Evolutionary conservation across 2,797 vertebrate species (phyloP).

Genomic region (Helicolenus hilgendorfi): DNA sequence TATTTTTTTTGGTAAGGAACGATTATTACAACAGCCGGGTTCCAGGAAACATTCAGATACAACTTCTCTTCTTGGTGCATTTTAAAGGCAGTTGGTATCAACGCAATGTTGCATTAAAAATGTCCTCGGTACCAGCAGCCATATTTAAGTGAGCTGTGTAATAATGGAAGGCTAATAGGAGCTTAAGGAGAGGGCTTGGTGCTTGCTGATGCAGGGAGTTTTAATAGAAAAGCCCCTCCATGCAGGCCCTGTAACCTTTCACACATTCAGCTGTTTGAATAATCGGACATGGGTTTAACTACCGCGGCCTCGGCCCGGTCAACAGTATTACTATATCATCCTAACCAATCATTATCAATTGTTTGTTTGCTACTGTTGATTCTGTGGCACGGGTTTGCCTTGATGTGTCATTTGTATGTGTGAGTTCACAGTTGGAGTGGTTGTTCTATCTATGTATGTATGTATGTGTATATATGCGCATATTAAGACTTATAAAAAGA

Average conservation of each 20-base stretch:
- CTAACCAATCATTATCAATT: constrained; percentile 48
- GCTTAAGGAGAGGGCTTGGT: constrained; percentile 38
- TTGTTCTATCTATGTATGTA: constrained; percentile 44
- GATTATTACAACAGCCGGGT: background rate
- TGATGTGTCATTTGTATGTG: constrained; percentile 55
- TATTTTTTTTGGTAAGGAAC: no score
- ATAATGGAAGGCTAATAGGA: background rate
- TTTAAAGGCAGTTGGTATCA: constrained; percentile 28
- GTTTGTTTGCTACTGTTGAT: constrained; percentile 61
- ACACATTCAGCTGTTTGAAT: constrained; percentile 14
- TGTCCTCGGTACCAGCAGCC: constrained; percentile 37
- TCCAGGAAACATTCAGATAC: background rate
- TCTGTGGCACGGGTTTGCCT: constrained; percentile 60
- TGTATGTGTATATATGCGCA: constrained; percentile 66
- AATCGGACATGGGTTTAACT: background rate
- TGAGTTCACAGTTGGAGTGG: constrained; percentile 57
- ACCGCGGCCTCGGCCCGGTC: constrained; percentile 35
- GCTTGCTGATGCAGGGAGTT: constrained; percentile 45
- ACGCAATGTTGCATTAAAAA: background rate
- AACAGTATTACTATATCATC: constrained; percentile 62
- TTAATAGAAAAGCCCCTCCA: constrained; percentile 6
- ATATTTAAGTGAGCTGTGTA: constrained; percentile 5
- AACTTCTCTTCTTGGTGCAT: constrained; percentile 15
- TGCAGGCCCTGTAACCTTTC: background rate
- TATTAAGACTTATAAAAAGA: constrained; percentile 80